Evolutionary conservation across 1,140 invertebrate genomes (phyloP).

Genomic region (Ctenoplectra terminalis): DNA sequence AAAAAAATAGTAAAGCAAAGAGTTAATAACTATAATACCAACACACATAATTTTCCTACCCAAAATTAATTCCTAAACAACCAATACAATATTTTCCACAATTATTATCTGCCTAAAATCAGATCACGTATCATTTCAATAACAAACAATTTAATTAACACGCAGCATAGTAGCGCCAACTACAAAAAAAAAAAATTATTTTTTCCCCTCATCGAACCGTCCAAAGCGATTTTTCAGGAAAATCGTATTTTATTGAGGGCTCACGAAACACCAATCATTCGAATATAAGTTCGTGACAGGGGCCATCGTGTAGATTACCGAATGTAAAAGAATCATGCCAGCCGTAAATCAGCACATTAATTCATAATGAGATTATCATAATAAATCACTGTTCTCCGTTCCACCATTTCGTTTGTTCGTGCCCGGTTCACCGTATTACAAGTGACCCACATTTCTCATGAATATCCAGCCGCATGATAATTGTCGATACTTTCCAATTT

Average conservation of each 20-base stretch:
- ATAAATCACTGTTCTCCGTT: constrained; percentile 54
- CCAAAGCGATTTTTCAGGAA: too few relatives aligned
- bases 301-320: constrained; percentile 23
- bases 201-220: too few relatives aligned
- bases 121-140: too few relatives aligned
- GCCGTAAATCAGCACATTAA: constrained; percentile 59
- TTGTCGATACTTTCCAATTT: constrained; percentile 36
- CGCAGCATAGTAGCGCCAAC: too few relatives aligned
- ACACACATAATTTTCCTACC: too few relatives aligned
- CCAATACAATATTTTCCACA: too few relatives aligned
- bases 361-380: constrained; percentile 61
- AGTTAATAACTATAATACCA: too few relatives aligned
- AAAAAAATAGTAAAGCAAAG: too few relatives aligned
- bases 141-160: too few relatives aligned
- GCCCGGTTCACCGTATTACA: constrained; percentile 33
- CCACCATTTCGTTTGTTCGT: constrained; percentile 28
- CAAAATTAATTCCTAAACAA: too few relatives aligned
- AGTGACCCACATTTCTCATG: constrained; percentile 21
- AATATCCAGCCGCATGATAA: constrained; percentile 2
- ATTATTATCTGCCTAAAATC: too few relatives aligned
- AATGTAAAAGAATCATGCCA: constrained; percentile 42
- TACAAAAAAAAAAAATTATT: too few relatives aligned
- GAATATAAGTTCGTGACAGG: not conserved
- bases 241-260: not conserved
- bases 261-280: constrained; percentile 24